phyloP scores from a whole-genome alignment of 2,113 vertebrate species.

The Paramisgurnus dabryanus region DNA sequence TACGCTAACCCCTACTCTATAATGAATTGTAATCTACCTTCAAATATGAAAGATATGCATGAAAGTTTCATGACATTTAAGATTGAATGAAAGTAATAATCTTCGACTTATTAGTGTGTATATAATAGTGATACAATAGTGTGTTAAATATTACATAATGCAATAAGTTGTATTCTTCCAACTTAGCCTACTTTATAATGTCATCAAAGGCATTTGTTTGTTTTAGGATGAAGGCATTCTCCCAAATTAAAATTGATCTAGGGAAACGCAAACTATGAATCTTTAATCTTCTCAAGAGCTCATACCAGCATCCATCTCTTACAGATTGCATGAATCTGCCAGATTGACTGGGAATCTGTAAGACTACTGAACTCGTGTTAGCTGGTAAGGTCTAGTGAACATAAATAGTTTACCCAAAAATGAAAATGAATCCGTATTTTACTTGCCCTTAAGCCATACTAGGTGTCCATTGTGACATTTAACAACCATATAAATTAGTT shows the following conservation, averaged over 20 bases:
- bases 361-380: background rate
- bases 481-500: no score
- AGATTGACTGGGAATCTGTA: background rate
- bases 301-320: background rate
- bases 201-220: background rate
- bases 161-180: background rate
- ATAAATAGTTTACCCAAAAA: no score
- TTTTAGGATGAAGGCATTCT: background rate
- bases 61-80: no score
- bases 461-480: no score
- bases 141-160: background rate
- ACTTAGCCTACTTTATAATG: background rate
- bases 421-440: no score
- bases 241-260: background rate
- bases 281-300: background rate
- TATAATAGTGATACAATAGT: no score
- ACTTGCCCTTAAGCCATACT: no score
- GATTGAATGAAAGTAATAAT: no score
- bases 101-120: no score
- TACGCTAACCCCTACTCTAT: no score
- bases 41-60: no score
- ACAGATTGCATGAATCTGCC: background rate
- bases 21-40: no score
- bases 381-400: constrained; percentile 18
- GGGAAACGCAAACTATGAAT: background rate